Percentiles rank a stretch among this genome's conserved stretches.
These are phyloP conservation scores for Melanchra persicariae DNA, from an alignment of 2,888 invertebrate genomes.

Conservation along the genomic window DNA sequence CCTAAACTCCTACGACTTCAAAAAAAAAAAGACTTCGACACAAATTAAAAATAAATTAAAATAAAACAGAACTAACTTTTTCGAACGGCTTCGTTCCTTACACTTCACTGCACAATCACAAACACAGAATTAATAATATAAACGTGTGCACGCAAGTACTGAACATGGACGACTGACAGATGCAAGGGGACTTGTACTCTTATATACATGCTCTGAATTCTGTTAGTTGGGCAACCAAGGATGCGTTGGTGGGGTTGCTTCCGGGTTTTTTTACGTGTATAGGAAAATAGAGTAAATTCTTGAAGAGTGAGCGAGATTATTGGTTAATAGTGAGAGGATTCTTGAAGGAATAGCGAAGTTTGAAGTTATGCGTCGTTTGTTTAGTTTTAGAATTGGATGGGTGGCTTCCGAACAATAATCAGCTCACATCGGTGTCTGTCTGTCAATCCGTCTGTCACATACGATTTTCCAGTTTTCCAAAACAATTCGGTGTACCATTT, in stretches of 20 bases:
- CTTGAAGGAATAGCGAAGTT: background rate
- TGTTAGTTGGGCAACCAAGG: conserved; percentile 67
- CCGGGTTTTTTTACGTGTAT: conserved; percentile 65
- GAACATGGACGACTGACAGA: conserved; percentile 56
- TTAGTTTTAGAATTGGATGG: background rate
- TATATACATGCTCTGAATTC: conserved; percentile 79
- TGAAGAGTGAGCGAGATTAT: background rate
- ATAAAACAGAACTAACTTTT: conserved; percentile 61
- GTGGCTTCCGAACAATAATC: background rate
- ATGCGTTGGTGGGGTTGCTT: conserved; percentile 68
- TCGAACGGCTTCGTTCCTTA: conserved; percentile 37
- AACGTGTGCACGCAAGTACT: conserved; percentile 45
- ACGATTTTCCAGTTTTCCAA: background rate
- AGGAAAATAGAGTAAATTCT: conserved; percentile 39
- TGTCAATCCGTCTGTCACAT: background rate
- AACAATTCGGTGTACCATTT: background rate
- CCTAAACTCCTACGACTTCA: background rate
- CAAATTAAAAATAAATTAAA: conserved; percentile 5
- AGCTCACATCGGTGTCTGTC: too few species aligned
- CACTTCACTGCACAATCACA: conserved; percentile 65
- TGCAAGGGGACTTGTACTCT: conserved; percentile 48
- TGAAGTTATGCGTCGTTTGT: background rate
- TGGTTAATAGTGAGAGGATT: background rate
- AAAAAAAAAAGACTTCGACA: background rate
- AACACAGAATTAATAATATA: conserved; percentile 44